A percentile compares a stretch with the other conserved stretches of the same genome.
Evolutionary conservation across 1,140 invertebrate species (phyloP).

Genomic region (Drosophila leontia): DNA sequence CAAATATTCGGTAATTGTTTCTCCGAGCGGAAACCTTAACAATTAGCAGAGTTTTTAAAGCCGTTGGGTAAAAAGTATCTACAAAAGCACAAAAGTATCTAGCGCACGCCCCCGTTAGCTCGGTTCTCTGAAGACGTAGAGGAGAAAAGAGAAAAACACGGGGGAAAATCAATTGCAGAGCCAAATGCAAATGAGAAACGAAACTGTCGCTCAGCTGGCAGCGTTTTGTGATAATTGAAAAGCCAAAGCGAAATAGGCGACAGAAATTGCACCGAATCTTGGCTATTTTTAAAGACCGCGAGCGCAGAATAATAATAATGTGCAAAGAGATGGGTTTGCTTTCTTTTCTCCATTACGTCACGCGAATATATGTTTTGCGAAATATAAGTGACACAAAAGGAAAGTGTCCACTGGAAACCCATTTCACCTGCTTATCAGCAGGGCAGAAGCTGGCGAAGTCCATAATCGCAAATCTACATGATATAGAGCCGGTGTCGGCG

Average conservation of each 20-base stretch:
- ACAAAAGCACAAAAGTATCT: constrained; percentile 33
- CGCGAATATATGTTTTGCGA: constrained; percentile 1
- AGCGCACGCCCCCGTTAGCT: constrained; percentile 62
- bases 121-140: constrained; percentile 19
- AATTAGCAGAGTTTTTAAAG: constrained; percentile 60
- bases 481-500: constrained; percentile 9
- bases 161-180: constrained; percentile 55
- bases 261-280: constrained; percentile 59
- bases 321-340: constrained; percentile 25
- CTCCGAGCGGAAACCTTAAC: constrained; percentile 68
- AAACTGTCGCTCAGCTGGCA: constrained; percentile 59
- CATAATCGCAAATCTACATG: constrained; percentile 13
- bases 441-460: constrained; percentile 1
- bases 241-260: constrained; percentile 50
- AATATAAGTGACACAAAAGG: constrained; percentile 14
- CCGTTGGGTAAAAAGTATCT: constrained; percentile 16
- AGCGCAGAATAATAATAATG: constrained; percentile 11
- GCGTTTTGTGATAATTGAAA: constrained; percentile 66
- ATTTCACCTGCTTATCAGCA: constrained; percentile 45
- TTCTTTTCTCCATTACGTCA: constrained; percentile 40
- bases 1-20: constrained; percentile 74
- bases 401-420: constrained; percentile 5
- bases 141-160: constrained; percentile 12
- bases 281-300: constrained; percentile 61
- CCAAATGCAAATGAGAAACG: constrained; percentile 57